phyloP scores from a whole-genome alignment of 2,113 vertebrate genomes.

The Protobothrops flavoviridis region DNA sequence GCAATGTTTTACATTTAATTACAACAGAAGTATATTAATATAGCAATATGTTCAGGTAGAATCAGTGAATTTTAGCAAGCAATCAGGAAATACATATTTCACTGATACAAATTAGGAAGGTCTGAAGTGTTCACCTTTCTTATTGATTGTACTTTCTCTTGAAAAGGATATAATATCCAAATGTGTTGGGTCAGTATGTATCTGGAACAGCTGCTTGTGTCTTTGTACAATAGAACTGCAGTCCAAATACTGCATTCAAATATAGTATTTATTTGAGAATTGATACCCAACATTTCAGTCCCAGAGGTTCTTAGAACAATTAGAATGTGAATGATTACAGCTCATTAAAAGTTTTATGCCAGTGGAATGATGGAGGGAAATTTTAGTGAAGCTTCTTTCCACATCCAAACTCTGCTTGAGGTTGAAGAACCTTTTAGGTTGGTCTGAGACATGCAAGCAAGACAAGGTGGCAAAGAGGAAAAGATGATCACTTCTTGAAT shows the following conservation, averaged over 20 bases:
- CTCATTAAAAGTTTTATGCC: neutral
- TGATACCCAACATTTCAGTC: neutral
- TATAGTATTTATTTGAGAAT: neutral
- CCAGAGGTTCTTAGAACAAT: neutral
- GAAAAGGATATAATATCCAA: neutral
- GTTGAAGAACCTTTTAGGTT: neutral
- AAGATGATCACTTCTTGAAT: neutral
- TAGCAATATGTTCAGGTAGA: neutral
- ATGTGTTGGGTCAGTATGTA: neutral
- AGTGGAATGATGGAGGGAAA: neutral
- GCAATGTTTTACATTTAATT: neutral
- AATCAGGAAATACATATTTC: neutral
- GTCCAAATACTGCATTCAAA: neutral
- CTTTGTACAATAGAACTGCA: neutral
- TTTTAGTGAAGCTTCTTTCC: neutral
- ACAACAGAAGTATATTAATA: neutral
- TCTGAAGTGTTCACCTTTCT: neutral
- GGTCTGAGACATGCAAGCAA: neutral
- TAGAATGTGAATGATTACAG: neutral
- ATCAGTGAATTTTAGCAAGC: neutral
- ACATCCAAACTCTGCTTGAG: neutral
- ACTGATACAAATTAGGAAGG: neutral
- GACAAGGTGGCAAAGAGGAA: neutral
- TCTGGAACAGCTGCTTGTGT: neutral
- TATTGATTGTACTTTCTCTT: neutral